phyloP scores from a whole-genome alignment of 2,888 invertebrate species.

The Timema cristinae region DNA sequence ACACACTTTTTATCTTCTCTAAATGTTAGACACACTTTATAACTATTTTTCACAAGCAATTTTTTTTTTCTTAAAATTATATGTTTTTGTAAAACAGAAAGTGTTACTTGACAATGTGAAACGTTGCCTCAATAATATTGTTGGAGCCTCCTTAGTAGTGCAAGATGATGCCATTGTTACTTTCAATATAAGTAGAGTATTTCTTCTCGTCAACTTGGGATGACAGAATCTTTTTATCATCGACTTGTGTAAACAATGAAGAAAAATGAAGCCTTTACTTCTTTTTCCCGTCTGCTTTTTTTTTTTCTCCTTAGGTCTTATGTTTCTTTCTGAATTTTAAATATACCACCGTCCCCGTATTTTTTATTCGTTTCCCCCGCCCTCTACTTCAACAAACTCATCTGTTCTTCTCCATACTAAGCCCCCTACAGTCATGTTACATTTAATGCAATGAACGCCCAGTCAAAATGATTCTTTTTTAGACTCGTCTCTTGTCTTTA shows the following conservation, averaged over 20 bases:
- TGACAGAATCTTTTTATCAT: constrained; percentile 12
- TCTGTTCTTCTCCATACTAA: constrained; percentile 22
- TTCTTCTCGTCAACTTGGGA: background rate
- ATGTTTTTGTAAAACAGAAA: no score
- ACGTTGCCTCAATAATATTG: no score
- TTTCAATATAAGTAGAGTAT: no score
- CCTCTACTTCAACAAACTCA: constrained; percentile 18
- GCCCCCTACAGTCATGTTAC: constrained; percentile 27
- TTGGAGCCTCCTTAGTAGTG: no score
- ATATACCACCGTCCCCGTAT: constrained; percentile 16
- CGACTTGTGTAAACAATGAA: constrained; percentile 14
- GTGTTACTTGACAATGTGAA: no score
- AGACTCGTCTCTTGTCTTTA: constrained; percentile 25
- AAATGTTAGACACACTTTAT: no score
- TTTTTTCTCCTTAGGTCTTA: constrained; percentile 1
- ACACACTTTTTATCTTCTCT: no score
- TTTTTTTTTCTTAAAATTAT: no score
- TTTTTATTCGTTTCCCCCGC: constrained; percentile 13
- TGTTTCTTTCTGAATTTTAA: constrained; percentile 17
- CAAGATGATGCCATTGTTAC: no score
- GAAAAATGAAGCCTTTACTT: constrained; percentile 19
- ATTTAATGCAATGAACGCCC: constrained; percentile 31
- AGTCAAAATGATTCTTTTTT: constrained; percentile 28
- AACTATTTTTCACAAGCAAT: no score
- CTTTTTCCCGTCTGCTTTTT: constrained; percentile 16